Evolutionary conservation across 1,140 invertebrate species (phyloP), one percentile per base, ranked within the genome.

Genomic region (Pollicipes pollicipes): DNA sequence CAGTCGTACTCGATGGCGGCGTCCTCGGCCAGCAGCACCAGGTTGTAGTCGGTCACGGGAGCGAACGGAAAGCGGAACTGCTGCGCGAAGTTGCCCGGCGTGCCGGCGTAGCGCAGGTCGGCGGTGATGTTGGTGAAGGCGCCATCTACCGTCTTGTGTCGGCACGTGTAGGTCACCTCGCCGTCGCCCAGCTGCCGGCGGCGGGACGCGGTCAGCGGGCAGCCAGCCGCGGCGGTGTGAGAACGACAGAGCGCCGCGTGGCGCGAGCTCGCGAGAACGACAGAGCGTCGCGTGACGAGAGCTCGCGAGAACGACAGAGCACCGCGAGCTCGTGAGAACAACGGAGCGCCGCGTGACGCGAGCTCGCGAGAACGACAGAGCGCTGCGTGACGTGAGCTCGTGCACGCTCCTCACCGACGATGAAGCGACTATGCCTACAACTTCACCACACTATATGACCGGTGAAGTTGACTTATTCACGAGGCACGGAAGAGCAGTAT

Each of bases 1-100:
- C 79, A 80, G 74, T 80, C 79, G 66, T 79, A 79, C 71, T 79
- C 78, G 3, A 79, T 76, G 4, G 78, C 77, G 17, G 76, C 74
- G 30, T 78, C 74, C 30, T 79, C 77, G 69, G 78, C 77, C 0
- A 80, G 69, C 70, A 76, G 78, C 21, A 80, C 77, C 2, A 79
- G 74, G 16, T 75, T 79, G 70, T 80, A 80, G 72, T 78, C 76
- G 26, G 77, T 58, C 77, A 58, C 32, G 64, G 69, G 29, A 13
- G 74, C 72, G 21, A 77, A 68, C 1, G 76, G 72, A 58, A 76
- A 77, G 3, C 35, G 71, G 70, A 78, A 78, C 26, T 74, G 70
- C 72, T 79, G 78, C n/a, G 75, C 73, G 76, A 79, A 80, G 45
- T 79, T 75, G n/a, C 79, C 79, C 0, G 76, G 74, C 10, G 66